Percentiles rank a stretch among this genome's conserved stretches.
These are phyloP conservation scores for Chrysina gloriosa DNA, from an alignment of 2,888 invertebrate species.

Conservation along the genomic window DNA sequence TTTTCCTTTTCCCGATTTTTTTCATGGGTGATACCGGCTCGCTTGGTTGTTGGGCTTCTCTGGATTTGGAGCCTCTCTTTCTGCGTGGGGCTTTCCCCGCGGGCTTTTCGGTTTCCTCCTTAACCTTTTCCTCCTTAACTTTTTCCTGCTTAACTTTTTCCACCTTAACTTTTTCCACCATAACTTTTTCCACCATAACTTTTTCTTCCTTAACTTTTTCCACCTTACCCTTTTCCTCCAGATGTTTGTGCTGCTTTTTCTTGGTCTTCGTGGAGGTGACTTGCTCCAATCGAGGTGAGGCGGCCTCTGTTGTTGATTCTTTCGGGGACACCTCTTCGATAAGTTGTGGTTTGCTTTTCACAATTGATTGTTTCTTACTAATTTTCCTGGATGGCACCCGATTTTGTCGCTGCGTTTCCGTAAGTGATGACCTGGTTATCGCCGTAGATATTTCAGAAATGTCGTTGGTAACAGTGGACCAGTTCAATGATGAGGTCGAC, in stretches of 20 bases:
- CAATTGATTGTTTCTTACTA: background rate
- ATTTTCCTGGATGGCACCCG: background rate
- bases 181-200: too few species aligned
- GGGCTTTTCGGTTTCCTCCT: background rate
- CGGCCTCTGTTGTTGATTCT: too few species aligned
- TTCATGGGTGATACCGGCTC: conserved; percentile 4
- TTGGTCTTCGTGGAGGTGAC: too few species aligned
- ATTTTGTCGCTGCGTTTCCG: too few species aligned
- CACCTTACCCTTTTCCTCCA: too few species aligned
- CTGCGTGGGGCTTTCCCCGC: background rate
- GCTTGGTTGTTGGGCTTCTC: background rate
- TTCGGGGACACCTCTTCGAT: too few species aligned
- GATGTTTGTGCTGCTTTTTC: too few species aligned
- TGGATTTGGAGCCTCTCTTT: background rate
- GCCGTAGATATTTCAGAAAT: background rate
- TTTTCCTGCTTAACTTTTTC: background rate
- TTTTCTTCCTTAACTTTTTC: too few species aligned
- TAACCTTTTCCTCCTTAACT: background rate
- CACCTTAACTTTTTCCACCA: too few species aligned
- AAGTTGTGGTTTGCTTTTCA: conserved; percentile 2
- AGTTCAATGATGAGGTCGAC: background rate
- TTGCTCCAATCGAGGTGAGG: too few species aligned
- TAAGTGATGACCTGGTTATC: background rate
- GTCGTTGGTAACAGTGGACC: conserved; percentile 5
- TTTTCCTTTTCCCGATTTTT: conserved; percentile 19